Evolutionary conservation across 2,797 vertebrate species (phyloP).

Genomic region (Lepilemur septentrionalis): DNA sequence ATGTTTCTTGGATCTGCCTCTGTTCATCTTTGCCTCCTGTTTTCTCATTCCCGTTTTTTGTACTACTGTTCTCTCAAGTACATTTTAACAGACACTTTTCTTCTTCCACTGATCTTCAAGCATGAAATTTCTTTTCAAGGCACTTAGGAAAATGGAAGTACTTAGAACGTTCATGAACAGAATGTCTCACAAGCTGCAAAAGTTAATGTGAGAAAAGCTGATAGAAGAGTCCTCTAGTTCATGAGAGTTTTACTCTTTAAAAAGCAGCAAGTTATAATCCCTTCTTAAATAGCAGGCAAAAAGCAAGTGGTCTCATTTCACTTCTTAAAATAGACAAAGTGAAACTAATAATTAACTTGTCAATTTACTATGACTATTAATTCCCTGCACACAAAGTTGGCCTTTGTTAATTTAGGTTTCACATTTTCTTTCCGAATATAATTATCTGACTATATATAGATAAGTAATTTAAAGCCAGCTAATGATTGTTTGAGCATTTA

Average conservation of each 20-base stretch:
- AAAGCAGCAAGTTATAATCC: constrained; percentile 57
- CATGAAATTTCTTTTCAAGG: constrained; percentile 66
- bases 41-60: constrained; percentile 47
- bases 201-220: constrained; percentile 66
- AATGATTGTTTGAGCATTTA: constrained; percentile 61
- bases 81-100: constrained; percentile 56
- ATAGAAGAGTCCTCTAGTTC: constrained; percentile 49
- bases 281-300: constrained; percentile 65
- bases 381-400: constrained; percentile 52
- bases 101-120: constrained; percentile 60
- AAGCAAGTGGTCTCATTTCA: constrained; percentile 61
- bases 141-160: constrained; percentile 56
- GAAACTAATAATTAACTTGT: constrained; percentile 72
- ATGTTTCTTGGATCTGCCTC: constrained; percentile 19
- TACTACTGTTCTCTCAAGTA: constrained; percentile 52
- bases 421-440: constrained; percentile 63
- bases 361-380: constrained; percentile 67
- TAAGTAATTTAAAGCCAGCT: constrained; percentile 57
- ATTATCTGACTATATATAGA: constrained; percentile 67
- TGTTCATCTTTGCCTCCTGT: constrained; percentile 49
- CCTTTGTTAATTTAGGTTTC: constrained; percentile 67
- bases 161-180: constrained; percentile 62
- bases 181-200: background rate
- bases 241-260: constrained; percentile 49
- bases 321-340: constrained; percentile 63